These are phyloP conservation scores for Ceramica pisi DNA, from an alignment of 2,888 invertebrate species.

Conservation along the genomic window DNA sequence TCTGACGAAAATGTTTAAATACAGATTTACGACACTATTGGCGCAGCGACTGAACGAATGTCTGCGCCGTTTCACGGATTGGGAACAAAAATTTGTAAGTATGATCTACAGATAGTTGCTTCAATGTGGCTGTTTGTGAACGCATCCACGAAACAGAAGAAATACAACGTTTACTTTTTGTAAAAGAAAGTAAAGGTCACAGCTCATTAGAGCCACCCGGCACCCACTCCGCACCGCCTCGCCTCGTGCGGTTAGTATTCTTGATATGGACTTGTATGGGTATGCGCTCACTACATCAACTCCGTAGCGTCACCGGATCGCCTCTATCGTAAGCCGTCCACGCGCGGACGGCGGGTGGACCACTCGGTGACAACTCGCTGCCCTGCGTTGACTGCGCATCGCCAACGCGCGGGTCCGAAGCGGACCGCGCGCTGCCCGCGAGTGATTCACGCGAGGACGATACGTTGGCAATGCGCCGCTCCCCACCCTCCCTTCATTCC, in stretches of 20 bases:
- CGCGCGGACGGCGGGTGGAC: not conserved
- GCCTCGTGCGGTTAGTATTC: not conserved
- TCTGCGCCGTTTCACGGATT: too few relatives aligned
- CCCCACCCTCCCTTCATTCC: slow-evolving; percentile 6
- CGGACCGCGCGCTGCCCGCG: not conserved
- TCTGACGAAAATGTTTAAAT: too few relatives aligned
- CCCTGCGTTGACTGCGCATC: slow-evolving; percentile 4
- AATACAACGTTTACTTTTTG: too few relatives aligned
- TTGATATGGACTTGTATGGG: not conserved
- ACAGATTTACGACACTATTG: too few relatives aligned
- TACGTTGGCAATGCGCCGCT: slow-evolving; percentile 1
- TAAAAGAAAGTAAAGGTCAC: too few relatives aligned
- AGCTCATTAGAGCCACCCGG: too few relatives aligned
- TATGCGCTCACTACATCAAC: not conserved
- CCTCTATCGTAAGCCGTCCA: not conserved
- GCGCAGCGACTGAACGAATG: too few relatives aligned
- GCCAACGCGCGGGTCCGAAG: slow-evolving; percentile 3
- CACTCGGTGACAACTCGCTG: not conserved
- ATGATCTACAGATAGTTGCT: too few relatives aligned
- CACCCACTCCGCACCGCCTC: too few relatives aligned
- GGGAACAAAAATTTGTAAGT: too few relatives aligned
- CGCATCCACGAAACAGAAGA: too few relatives aligned
- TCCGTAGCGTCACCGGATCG: not conserved
- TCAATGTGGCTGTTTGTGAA: too few relatives aligned
- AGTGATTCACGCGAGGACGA: not conserved